Percentiles rank a stretch among this genome's conserved stretches.
Conservation (phyloP, 2,888 invertebrate genomes). For the Orthonevra nobilis region DNA sequence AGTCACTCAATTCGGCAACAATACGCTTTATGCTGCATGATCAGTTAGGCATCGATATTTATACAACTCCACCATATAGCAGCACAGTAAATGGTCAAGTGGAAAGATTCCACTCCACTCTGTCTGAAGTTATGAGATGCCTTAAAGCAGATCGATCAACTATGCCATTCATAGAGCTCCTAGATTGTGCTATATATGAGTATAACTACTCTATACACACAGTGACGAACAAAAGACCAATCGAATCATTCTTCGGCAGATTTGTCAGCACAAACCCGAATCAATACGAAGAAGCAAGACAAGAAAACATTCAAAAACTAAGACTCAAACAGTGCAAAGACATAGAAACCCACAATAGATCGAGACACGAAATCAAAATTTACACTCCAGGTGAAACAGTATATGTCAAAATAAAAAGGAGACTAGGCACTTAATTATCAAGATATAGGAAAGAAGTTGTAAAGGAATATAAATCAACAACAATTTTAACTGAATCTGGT, state of each 20-base stretch:
- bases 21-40: slow-evolving; percentile 19
- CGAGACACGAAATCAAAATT: neutral
- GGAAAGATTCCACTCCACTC: slow-evolving; percentile 31
- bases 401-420: slow-evolving; percentile 28
- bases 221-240: neutral
- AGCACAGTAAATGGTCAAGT: slow-evolving; percentile 28
- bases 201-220: neutral
- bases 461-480: slow-evolving; percentile 39
- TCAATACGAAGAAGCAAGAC: neutral
- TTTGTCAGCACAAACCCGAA: neutral
- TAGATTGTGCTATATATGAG: slow-evolving; percentile 13
- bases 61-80: slow-evolving; percentile 18
- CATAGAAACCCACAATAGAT: neutral
- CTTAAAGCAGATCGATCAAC: neutral
- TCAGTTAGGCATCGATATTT: neutral
- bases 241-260: no score
- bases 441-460: slow-evolving; percentile 25
- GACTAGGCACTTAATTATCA: slow-evolving; percentile 31
- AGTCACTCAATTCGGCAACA: slow-evolving; percentile 18
- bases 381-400: slow-evolving; percentile 14
- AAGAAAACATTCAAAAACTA: neutral
- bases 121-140: slow-evolving; percentile 25
- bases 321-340: neutral
- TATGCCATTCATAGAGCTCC: neutral
- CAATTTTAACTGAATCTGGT: slow-evolving; percentile 30